Evolutionary conservation across 2,888 invertebrate species (phyloP), one percentile per base, ranked within the genome.

Genomic region (Acrobasis suavella): DNA sequence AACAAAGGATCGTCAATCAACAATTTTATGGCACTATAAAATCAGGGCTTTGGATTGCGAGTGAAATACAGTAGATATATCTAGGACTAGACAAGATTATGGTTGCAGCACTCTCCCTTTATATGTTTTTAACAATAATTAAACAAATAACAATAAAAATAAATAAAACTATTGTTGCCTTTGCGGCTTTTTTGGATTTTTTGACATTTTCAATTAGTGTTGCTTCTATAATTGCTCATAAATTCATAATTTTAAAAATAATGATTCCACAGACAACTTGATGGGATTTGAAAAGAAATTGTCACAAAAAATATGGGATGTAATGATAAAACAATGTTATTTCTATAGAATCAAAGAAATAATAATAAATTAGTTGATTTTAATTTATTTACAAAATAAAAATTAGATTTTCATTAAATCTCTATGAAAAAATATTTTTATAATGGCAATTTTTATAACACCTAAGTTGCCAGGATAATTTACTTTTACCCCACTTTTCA

Each of bases 121-220:
- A 75, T 82, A 75, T 75, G 72, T 75, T 71, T 79, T 76, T 77
- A 86, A 81, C 76, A 84, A 74, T 80, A 82, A 82, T 81, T 76
- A 85, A 86, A 86, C 82, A 87, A 88, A 88, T 85, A 89, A 89
- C 84, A 89, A 81, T 89, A 87, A 85, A 87, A 90, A 85, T 82
- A 87, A 91, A 89, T 83, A 80, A 81, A 77, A 77, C 81, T 83
- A 88, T 76, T 75, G 71, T 76, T 68, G 85, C 86, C 88, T 83
- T 82, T 87, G 85, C 89, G 89, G 89, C 87, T 85, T 87, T 89
- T 86, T 85, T 83, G 75, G 72, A 76, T 74, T 80, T 86, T 89
- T 91, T 91, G 91, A 91, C 91, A 83, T 90, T 89, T 89, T 82
- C 83, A 85, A 85, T 82, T 81, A 85, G 91, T 89, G 91, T 90